phyloP scores from a whole-genome alignment of 2,797 vertebrate species.

The Rallus crepitans region DNA sequence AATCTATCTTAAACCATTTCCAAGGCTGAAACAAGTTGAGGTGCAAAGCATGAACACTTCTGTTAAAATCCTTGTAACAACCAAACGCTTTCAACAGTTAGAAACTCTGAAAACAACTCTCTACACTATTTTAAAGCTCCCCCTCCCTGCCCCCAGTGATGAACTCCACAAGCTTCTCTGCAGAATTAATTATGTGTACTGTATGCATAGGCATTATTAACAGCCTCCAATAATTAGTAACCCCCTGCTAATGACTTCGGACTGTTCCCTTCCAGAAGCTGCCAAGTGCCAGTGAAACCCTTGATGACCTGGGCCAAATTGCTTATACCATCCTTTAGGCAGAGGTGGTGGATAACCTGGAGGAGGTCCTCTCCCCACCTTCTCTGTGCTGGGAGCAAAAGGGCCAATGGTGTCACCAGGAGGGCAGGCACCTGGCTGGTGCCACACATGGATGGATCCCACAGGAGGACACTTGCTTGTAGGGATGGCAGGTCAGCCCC shows the following conservation, averaged over 20 bases:
- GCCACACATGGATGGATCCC: background rate
- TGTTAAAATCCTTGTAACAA: background rate
- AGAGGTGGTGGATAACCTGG: background rate
- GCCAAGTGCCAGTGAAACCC: background rate
- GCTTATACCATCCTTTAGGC: background rate
- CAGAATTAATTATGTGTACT: background rate
- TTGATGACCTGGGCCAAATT: background rate
- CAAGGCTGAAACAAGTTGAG: background rate
- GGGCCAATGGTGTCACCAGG: background rate
- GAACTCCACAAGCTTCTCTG: background rate
- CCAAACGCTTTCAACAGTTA: background rate
- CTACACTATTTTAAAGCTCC: background rate
- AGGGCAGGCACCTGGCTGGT: background rate
- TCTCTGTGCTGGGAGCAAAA: accelerated
- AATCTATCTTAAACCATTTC: background rate
- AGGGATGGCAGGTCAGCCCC: too few species aligned
- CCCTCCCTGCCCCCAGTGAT: too few species aligned
- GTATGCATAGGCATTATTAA: background rate
- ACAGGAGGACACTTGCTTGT: too few species aligned
- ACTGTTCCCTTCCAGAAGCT: background rate
- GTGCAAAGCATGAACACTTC: background rate
- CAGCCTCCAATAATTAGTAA: background rate
- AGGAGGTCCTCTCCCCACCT: background rate
- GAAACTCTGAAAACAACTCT: background rate
- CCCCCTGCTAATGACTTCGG: background rate